Base-by-base conservation (phyloP, 2,888 invertebrate species). In the Diaphora mendica region DNA sequence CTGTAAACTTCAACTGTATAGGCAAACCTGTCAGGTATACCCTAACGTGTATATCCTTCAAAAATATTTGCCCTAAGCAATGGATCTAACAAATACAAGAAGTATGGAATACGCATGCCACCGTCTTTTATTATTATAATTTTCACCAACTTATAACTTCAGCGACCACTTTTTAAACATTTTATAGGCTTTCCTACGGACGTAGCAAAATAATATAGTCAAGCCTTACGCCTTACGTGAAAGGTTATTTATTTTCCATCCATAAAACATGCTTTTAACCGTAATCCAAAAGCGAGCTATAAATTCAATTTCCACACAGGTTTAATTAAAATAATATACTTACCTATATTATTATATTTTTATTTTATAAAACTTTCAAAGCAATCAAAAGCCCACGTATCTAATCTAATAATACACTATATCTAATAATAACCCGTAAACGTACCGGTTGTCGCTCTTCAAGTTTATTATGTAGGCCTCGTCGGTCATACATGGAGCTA, bases 401-500 rank as follows among this genome's bases (percentile, higher is more conserved):
- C 23, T 67, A 62, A 33, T 44, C 62, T 72, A 62, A 59, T 66
- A 59, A 67, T 67, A 67, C 62, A 67, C 70, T 59, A 59, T 33
- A 59, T 74, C 74, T 74, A 74, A 74, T 64, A 74, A 70, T 62
- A 70, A 68, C 62, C 48, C 35, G 65, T 55, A 80, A 42, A 23
- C 64, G 62, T 13, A 23, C 80, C 48, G 77, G 82, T 82, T 82
- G 72, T 77, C 81, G 79, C 69, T 71, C 59, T 65, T 69, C 70
- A 80, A 76, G 76, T 75, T 51, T 62, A 74, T 30, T 73, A 75
- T 78, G 73, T 79, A 84, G 87, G 82, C 81, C 87, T 84, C 82
- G 85, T 75, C 75, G 74, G 66, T 90, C 89, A 81, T 90, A 91
- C 84, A 85, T 79, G 88, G 89, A 74, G 82, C 83, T 85, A 87